These are phyloP conservation scores for Halcyon senegalensis DNA, from an alignment of 2,113 vertebrate species.

Conservation along the genomic window DNA sequence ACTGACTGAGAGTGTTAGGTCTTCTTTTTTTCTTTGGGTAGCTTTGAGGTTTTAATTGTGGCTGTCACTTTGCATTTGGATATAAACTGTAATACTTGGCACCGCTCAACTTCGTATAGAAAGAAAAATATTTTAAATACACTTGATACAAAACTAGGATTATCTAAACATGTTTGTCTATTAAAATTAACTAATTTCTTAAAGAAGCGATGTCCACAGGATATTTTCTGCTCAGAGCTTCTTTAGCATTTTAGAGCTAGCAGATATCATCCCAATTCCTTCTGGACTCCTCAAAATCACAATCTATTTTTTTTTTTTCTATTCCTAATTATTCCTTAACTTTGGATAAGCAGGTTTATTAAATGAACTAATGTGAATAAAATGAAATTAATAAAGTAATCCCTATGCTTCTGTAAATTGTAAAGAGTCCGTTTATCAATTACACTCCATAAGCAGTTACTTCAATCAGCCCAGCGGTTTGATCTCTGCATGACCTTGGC, in stretches of 20 bases:
- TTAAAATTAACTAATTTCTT: not conserved
- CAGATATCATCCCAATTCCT: not conserved
- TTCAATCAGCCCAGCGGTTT: constrained; percentile 1
- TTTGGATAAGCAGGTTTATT: not conserved
- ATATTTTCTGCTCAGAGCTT: not conserved
- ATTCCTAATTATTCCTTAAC: not conserved
- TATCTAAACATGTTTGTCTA: not conserved
- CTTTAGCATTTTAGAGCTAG: not conserved
- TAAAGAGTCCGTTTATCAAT: not conserved
- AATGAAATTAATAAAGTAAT: not conserved
- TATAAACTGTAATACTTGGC: not conserved
- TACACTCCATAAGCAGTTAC: not conserved
- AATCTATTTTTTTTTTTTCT: not conserved
- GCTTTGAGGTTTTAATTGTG: not conserved
- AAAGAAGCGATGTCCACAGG: not conserved
- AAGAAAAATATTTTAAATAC: not conserved
- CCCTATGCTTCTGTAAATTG: not conserved
- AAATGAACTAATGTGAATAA: not conserved
- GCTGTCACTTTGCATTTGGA: not conserved
- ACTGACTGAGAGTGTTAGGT: not conserved
- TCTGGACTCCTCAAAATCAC: not conserved
- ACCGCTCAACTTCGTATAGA: not conserved
- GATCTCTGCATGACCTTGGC: not conserved
- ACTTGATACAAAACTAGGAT: not conserved
- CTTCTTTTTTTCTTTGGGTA: not conserved